Evolutionary conservation across 2,888 invertebrate genomes (phyloP), one percentile per base, ranked within the genome.

Genomic region (Ctena decussata): DNA sequence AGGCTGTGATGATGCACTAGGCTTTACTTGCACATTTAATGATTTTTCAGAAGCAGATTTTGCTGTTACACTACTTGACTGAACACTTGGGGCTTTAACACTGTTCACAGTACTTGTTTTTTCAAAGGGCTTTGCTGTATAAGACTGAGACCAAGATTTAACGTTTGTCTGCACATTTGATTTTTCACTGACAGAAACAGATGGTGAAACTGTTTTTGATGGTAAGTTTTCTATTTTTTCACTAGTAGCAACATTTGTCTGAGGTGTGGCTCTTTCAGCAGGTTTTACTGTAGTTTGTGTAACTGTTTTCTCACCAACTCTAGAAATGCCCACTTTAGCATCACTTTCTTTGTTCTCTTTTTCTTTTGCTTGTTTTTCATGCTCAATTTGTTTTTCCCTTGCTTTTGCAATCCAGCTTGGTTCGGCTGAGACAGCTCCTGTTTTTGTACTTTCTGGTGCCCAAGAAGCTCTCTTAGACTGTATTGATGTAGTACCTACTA

Each of bases 351-450:
- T 85, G 24, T 76, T 77, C 27, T 77, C 41, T 44, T 89, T 81
- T 37, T 75, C 39, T 39, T 87, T 80, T 44, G 18, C 37, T 72
- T 83, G 65, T 44, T 84, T 82, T 41, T 84, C 86, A 27, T 60
- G 60, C 57, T 89, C 89, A 75, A 73, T 80, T 46, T 84, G 78
- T 75, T 86, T 90, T 24, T 77, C 75, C 49, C 87, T 85, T n/a
- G 87, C 83, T 41, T 83, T 76, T n/a, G 77, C 83, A 32, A 91
- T 82, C 91, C 91, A 91, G 12, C 77, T 75, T 15, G 91, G 91
- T 82, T 90, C 90, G 30, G 81, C 30, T 37, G 41, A 70, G 53
- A 80, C 77, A 73, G 79, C 77, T 12, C 46, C 49, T 79, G 82
- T 75, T 44, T 44, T 76, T 75, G 77, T 80, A 15, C 65, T 69